phyloP scores from a whole-genome alignment of 2,888 invertebrate genomes.

The Proisotoma minuta region DNA sequence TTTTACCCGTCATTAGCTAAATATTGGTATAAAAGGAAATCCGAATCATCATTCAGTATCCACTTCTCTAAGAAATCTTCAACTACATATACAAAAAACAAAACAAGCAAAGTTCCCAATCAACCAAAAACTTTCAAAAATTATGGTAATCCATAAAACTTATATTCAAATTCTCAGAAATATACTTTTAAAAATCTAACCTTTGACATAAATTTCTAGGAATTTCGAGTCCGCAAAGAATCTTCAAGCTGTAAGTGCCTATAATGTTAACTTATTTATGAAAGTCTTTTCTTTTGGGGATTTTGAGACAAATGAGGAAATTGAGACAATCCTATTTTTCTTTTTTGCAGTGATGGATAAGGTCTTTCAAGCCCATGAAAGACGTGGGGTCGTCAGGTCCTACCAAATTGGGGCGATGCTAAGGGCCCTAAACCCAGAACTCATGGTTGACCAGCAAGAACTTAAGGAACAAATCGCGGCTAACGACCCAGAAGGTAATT shows the following conservation, averaged over 20 bases:
- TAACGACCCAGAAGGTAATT: slow-evolving; percentile 28
- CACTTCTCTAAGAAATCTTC: no score
- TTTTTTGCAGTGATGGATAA: slow-evolving; percentile 34
- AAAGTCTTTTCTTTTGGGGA: slow-evolving; percentile 6
- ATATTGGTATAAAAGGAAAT: no score
- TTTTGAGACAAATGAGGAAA: slow-evolving; percentile 10
- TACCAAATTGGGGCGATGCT: slow-evolving; percentile 36
- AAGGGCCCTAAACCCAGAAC: slow-evolving; percentile 29
- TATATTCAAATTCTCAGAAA: background rate
- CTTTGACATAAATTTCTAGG: slow-evolving; percentile 26
- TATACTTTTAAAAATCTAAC: slow-evolving; percentile 7
- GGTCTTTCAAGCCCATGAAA: slow-evolving; percentile 33
- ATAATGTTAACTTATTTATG: background rate
- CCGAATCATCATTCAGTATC: no score
- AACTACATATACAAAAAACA: no score
- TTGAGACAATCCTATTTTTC: slow-evolving; percentile 1
- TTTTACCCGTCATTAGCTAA: no score
- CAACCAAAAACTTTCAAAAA: background rate
- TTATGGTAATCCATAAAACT: background rate
- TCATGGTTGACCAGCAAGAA: slow-evolving; percentile 25
- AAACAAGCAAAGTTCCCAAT: background rate
- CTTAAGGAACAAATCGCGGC: slow-evolving; percentile 23
- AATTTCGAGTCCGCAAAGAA: slow-evolving; percentile 39
- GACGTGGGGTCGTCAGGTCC: slow-evolving; percentile 31
- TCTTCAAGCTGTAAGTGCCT: slow-evolving; percentile 32